Evolutionary conservation across 2,113 vertebrate genomes (phyloP), one percentile per base, ranked within the genome.

Genomic region (Odontesthes bonariensis): DNA sequence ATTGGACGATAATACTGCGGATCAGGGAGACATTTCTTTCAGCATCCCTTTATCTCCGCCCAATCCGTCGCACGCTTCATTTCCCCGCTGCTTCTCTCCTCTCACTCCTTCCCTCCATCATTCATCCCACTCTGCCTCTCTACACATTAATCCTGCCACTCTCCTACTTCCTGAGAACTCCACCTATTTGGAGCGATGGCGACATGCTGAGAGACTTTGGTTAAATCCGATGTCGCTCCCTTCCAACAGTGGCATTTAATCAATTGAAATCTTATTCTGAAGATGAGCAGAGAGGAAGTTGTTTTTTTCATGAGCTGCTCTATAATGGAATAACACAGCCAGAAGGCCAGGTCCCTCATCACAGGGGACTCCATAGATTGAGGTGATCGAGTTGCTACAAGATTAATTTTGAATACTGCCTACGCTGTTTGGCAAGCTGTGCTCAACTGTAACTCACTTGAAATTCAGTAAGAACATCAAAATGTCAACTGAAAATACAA

Each of bases 191-290:
- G 67, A 81, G 76, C 70, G 5, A 78, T 51, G 81, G 85, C 77
- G 79, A 90, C 85, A 90, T 33, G 75, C 87, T 75, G 86, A 84
- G 79, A 72, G 83, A 70, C 85, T 86, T 83, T 77, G 81, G 86
- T 89, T 82, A 86, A 90, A 90, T 87, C 86, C 79, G 87, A 93
- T 90, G 88, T 92, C 72, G 82, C 72, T 89, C 75, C 78, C 73
- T 75, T 78, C 79, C 88, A 69, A 76, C 81, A 31, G 74, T 91
- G 92, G 87, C 92, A 91, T 89, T 91, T 92, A 94, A 93, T 94
- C 94, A 92, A 94, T 94, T 17, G 65, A 90, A 94, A 94, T 93
- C 86, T 69, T 86, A 92, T 94, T 94, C 88, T 89, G 72, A 70
- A 79, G 77, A 89, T 82, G 81, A 89, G 90, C 77, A 77, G 79